Evolutionary conservation across 2,888 invertebrate genomes (phyloP), one percentile per base, ranked within the genome.

Genomic region (Oscheius onirici): DNA sequence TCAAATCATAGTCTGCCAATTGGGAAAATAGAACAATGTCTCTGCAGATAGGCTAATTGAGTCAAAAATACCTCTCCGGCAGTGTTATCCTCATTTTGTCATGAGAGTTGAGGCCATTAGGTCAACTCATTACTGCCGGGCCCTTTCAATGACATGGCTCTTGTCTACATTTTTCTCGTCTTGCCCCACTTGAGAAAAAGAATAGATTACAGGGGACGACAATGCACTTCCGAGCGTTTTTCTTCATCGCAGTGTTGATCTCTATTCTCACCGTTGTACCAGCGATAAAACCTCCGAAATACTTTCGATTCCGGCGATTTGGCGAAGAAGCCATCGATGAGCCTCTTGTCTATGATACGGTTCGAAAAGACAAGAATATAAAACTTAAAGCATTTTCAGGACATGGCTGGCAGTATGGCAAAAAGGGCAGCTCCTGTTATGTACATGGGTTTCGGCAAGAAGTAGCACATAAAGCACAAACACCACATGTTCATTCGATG

Each of bases 281-380:
- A 11, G 49, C 49, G 46, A 26, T 26, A 13, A 46, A 49, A 49
- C 63, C 60, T 20, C 60, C 60, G 13, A 24, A 49, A 17, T 63
- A 63, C 34, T 63, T 49, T 49, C 63, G 63, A n/a, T 63, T 63
- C 49, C 63, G 63, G 8, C 46, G 63, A 63, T 49, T 46, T 49
- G 49, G 22, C 22, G 34, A 41, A 13, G 41, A 41, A 15, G 24
- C 26, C 40, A 60, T 24, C 28, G 54, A 55, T 26, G 34, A 55
- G 26, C 34, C 54, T 13, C 26, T 20, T 11, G 54, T 55, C 34
- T n/a, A 22, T 20, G 24, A 17, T 26, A 20, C 55, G 26, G 28
- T 55, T n/a, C 24, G 55, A 22, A 11, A 55, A 10, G 26, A 55
- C 22, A 28, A 17, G 41, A 20, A 17, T 10, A 43, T 15, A 24